Evolutionary conservation across 2,888 invertebrate genomes (phyloP), one percentile per base, ranked within the genome.

Genomic region (Junonia oenone): DNA sequence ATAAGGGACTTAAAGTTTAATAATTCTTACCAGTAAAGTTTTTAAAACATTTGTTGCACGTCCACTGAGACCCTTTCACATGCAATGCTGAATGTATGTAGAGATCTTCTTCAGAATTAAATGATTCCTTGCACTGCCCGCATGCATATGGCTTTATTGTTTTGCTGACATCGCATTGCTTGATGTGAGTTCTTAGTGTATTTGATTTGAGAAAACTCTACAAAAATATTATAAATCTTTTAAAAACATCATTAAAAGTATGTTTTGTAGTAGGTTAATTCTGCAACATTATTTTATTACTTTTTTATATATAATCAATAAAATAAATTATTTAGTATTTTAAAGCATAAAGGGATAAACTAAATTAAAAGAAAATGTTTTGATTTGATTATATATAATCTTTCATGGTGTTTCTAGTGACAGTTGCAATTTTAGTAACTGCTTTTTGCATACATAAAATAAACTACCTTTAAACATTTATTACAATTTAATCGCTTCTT

Each of bases 11-110:
- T n/a, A n/a, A n/a, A n/a, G n/a, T n/a, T n/a, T n/a, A n/a, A n/a
- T n/a, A n/a, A n/a, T 53, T 65, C 73, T 75, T 72, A 92, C 92
- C 79, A 55, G 73, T 73, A 71, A 90, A 92, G 53, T 81, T 77
- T 66, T 92, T 92, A 6, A 76, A 62, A 61, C 92, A 92, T 60
- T 81, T 72, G 31, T 73, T 77, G 65, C 92, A 92, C 37, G 72
- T 75, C 76, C 81, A 85, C 17, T 65, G 66, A 0, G 74, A 76
- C 3, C 75, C 78, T 29, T 73, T 71, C 0, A 63, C 61, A 65
- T 92, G 92, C 50, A 91, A 65, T 0, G 89, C 80, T 0, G 73
- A 68, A 65, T 92, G 92, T 37, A 92, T 70, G 26, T 75, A 64
- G 15, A 91, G 73, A 65, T 92, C 92, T 38, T 81, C 75, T 59